Evolutionary conservation across 2,113 vertebrate species (phyloP), one percentile per base, ranked within the genome.

Genomic region (Echinops telfairi): DNA sequence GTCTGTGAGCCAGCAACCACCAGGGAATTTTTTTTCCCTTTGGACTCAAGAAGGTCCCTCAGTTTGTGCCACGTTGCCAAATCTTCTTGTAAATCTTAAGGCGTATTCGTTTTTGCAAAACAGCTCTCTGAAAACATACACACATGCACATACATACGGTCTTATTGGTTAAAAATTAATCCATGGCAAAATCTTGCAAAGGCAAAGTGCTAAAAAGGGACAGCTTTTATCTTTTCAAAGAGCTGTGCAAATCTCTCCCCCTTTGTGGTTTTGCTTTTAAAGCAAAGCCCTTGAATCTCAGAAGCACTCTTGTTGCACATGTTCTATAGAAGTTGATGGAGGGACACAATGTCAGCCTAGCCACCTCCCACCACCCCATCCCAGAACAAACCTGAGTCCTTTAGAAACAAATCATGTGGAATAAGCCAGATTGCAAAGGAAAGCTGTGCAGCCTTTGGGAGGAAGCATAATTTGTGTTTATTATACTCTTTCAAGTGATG

Each of bases 1-100:
- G 91, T 96, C 66, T 94, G 82, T 95, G 94, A 97, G 96, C 95
- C 96, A 97, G 90, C 90, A 97, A 91, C 87, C 92, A 93, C 94
- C 33, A 0, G 86, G 93, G 92, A 86, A 82, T 91, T 76, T 83
- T 83, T 71, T 87, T 83, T 81, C 33, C 53, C 60, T 78, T 93
- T 94, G 76, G 66, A 89, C 79, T 95, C 90, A 96, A 85, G 94
- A 95, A 95, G 90, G 78, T 92, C 89, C 83, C 77, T 95, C 29
- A 40, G 71, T 88, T 86, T 70, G 38, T 43, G 93, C 60, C 29
- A 15, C 33, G 57, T 88, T 96, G 93, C 92, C 93, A 93, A 86
- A 77, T 92, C 93, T 97, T 96, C 70, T 92, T 89, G 38, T 84
- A 95, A 97, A 96, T 86, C 86, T 97, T 81, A 81, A 94, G 81